A percentile compares a stretch with the other conserved stretches of the same genome.
Evolutionary conservation across 2,113 vertebrate genomes (phyloP).

Genomic region (Anarrhichthys ocellatus): DNA sequence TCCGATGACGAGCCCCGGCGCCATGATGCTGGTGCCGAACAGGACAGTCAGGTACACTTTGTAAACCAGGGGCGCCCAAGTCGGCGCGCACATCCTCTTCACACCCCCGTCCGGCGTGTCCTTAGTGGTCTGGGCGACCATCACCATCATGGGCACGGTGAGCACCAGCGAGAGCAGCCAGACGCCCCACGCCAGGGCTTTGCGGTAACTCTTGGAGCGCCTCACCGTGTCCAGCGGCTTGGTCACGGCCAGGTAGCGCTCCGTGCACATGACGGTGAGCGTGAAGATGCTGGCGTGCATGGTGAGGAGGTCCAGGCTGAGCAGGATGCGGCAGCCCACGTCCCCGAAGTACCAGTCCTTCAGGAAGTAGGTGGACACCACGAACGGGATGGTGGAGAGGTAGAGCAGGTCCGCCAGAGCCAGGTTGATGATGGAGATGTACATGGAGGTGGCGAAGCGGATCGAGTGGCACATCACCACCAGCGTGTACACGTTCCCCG

Average conservation of each 20-base stretch:
- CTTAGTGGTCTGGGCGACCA: constrained; percentile 87
- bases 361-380: constrained; percentile 92
- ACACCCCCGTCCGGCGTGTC: constrained; percentile 79
- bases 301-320: constrained; percentile 93
- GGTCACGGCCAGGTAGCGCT: constrained; percentile 93
- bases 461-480: constrained; percentile 92
- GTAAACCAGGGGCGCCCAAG: constrained; percentile 87
- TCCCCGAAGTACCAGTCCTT: constrained; percentile 96
- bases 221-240: constrained; percentile 89
- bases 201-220: constrained; percentile 88
- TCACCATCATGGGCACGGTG: constrained; percentile 91
- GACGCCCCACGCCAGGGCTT: constrained; percentile 86
- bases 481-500: constrained; percentile 92
- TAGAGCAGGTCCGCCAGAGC: constrained; percentile 93
- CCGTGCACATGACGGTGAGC: constrained; percentile 92
- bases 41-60: constrained; percentile 90
- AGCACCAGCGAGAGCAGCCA: constrained; percentile 90
- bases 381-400: constrained; percentile 94
- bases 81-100: constrained; percentile 90
- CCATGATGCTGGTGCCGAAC: constrained; percentile 94
- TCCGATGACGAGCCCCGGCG: constrained; percentile 90
- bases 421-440: constrained; percentile 93
- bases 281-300: constrained; percentile 97
- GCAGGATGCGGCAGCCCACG: constrained; percentile 89
- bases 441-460: constrained; percentile 90